Conservation (phyloP, 2,888 invertebrate species). For the Melipona beecheii region DNA sequence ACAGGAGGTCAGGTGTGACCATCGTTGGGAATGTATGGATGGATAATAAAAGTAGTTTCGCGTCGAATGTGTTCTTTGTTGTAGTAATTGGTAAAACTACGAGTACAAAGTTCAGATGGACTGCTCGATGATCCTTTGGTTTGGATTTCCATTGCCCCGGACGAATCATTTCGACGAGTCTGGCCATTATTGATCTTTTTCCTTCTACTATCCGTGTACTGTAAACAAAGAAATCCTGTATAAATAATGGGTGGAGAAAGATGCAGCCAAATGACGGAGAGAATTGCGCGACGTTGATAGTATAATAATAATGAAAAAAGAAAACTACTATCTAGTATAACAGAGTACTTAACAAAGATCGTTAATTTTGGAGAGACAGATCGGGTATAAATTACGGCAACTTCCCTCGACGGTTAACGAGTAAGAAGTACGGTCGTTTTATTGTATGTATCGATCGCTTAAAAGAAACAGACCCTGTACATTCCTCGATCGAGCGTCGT, state of each 20-base stretch:
- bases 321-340: neutral
- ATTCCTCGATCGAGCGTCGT: constrained; percentile 11
- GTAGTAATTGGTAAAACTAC: neutral
- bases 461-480: neutral
- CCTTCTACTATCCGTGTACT: neutral
- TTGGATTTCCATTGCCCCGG: neutral
- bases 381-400: neutral
- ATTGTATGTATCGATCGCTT: neutral
- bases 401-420: neutral
- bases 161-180: neutral
- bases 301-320: neutral
- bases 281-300: neutral
- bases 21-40: constrained; percentile 12
- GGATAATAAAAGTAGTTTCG: neutral
- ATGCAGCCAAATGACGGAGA: neutral
- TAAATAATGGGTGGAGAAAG: neutral
- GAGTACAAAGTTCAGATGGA: neutral
- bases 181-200: neutral
- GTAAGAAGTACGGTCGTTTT: neutral
- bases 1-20: neutral
- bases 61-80: constrained; percentile 1
- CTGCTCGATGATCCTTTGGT: neutral
- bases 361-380: constrained; percentile 1
- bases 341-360: neutral
- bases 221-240: neutral